Evolutionary conservation across 2,888 invertebrate genomes (phyloP).

Genomic region (Phragmatobia fuliginosa): DNA sequence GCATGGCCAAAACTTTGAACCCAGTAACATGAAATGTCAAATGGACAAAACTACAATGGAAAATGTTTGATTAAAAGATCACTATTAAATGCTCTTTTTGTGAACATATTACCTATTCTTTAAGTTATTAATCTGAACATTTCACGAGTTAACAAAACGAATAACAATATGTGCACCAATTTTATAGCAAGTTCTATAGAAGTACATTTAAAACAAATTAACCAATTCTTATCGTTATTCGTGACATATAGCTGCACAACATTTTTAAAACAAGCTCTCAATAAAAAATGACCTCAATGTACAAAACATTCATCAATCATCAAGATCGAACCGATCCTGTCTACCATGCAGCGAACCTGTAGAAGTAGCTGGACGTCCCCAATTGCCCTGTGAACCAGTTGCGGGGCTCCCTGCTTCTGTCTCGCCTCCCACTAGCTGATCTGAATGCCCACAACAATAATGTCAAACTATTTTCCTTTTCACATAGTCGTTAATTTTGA

Average conservation of each 20-base stretch:
- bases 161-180: background rate
- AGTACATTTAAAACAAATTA: background rate
- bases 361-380: slow-evolving; percentile 74
- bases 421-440: slow-evolving; percentile 83
- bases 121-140: background rate
- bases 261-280: background rate
- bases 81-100: too few species aligned
- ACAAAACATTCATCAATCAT: slow-evolving; percentile 41
- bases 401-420: slow-evolving; percentile 72
- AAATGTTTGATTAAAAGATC: too few species aligned
- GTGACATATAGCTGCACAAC: background rate
- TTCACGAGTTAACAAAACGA: background rate
- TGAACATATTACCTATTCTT: too few species aligned
- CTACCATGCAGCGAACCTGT: slow-evolving; percentile 83
- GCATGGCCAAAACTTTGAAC: background rate
- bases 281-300: background rate
- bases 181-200: background rate
- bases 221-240: background rate
- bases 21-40: background rate
- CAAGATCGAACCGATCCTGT: slow-evolving; percentile 32
- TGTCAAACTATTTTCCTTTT: slow-evolving; percentile 18
- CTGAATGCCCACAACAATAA: slow-evolving; percentile 66
- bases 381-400: slow-evolving; percentile 72
- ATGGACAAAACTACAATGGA: too few species aligned
- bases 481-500: background rate